Conservation (phyloP, 2,797 vertebrate genomes). For the Premnoplex brunnescens region DNA sequence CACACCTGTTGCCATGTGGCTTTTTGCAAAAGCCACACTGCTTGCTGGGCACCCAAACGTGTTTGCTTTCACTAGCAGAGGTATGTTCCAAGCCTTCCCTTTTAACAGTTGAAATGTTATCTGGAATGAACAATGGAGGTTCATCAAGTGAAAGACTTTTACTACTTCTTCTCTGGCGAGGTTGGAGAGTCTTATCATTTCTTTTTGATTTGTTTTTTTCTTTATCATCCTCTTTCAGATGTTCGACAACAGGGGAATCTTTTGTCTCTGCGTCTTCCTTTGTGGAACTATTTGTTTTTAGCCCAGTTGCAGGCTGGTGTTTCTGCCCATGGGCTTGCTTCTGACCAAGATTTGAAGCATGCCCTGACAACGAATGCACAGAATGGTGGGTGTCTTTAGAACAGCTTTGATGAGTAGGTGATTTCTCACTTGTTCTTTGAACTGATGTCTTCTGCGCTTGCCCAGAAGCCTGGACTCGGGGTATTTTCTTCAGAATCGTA, state of each 20-base stretch:
- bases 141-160: constrained; percentile 93
- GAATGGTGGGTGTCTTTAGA: constrained; percentile 74
- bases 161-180: constrained; percentile 86
- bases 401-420: constrained; percentile 56
- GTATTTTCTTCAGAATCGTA: constrained; percentile 65
- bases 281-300: constrained; percentile 68
- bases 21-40: constrained; percentile 95
- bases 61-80: constrained; percentile 79
- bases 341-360: constrained; percentile 67
- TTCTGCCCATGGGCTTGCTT: constrained; percentile 72
- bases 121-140: constrained; percentile 94
- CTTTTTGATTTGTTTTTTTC: constrained; percentile 87
- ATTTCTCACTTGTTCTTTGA: constrained; percentile 72
- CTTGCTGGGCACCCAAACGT: constrained; percentile 91
- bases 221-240: constrained; percentile 80
- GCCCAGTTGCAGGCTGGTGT: constrained; percentile 21
- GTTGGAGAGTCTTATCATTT: constrained; percentile 84
- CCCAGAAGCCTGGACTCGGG: constrained; percentile 67
- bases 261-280: constrained; percentile 79
- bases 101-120: constrained; percentile 92
- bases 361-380: constrained; percentile 57
- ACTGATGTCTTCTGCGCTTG: constrained; percentile 68
- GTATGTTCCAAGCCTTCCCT: constrained; percentile 81
- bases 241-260: constrained; percentile 52
- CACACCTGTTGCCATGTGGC: constrained; percentile 95